Conservation (phyloP, 2,888 invertebrate species). For the Latheticus oryzae region DNA sequence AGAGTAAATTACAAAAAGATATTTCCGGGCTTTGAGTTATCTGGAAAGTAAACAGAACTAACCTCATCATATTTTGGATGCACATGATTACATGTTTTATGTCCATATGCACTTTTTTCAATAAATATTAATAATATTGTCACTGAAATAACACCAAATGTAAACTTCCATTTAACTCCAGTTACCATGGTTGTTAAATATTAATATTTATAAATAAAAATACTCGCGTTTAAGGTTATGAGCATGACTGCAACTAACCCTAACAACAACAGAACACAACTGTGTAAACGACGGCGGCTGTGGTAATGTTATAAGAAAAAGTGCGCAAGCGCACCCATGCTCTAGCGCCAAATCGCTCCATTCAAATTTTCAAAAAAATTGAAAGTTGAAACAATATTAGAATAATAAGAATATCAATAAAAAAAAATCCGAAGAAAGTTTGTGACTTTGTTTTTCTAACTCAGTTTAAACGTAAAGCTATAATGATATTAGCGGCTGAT, state of each 20-base stretch:
- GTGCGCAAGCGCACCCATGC: conserved; percentile 12
- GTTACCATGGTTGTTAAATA: conserved; percentile 55
- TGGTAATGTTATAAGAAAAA: conserved; percentile 6
- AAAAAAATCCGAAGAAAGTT: too few species aligned
- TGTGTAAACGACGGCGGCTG: conserved; percentile 7
- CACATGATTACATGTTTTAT: conserved; percentile 53
- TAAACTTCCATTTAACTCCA: conserved; percentile 55
- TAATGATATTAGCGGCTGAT: too few species aligned
- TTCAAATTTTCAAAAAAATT: too few species aligned
- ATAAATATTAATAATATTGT: conserved; percentile 43
- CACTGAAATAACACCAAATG: conserved; percentile 48
- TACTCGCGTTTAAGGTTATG: conserved; percentile 42
- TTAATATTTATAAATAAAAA: conserved; percentile 43
- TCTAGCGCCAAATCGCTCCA: too few species aligned
- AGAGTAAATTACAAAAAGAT: conserved; percentile 1
- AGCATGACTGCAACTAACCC: conserved; percentile 10
- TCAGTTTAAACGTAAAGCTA: too few species aligned
- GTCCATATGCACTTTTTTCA: conserved; percentile 43
- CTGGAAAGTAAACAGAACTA: conserved; percentile 21
- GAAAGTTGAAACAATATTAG: too few species aligned
- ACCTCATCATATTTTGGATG: conserved; percentile 52
- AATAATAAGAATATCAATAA: too few species aligned
- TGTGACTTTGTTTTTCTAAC: too few species aligned
- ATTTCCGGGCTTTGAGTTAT: conserved; percentile 24
- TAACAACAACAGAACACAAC: conserved; percentile 4